A percentile compares a stretch with the other conserved stretches of the same genome.
Evolutionary conservation across 2,113 vertebrate genomes (phyloP).

Genomic region (Melanostigma gelatinosum): DNA sequence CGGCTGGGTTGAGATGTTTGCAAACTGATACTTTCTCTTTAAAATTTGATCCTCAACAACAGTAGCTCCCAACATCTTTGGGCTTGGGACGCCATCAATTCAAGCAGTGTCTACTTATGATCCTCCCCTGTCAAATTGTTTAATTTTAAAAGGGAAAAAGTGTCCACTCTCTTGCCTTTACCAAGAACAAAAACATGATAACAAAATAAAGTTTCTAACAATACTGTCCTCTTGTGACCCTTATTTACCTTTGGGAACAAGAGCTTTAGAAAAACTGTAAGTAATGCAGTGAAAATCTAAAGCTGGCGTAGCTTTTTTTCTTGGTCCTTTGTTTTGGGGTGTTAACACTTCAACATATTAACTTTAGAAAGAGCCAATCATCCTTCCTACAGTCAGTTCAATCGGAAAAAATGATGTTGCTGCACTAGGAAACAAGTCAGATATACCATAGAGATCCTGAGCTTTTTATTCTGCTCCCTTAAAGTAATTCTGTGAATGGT

Average conservation of each 20-base stretch:
- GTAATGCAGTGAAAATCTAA: not conserved
- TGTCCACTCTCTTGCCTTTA: not conserved
- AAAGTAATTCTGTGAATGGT: not conserved
- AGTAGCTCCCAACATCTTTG: not conserved
- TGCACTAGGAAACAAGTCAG: constrained; percentile 2
- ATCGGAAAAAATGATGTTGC: not conserved
- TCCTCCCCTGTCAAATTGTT: not conserved
- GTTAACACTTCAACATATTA: not conserved
- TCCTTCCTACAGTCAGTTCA: not conserved
- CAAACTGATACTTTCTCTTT: constrained; percentile 14
- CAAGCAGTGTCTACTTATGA: not conserved
- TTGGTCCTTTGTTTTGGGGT: not conserved
- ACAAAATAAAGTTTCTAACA: not conserved
- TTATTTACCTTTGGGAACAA: not conserved
- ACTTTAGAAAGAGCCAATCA: not conserved
- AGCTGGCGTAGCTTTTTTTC: not conserved
- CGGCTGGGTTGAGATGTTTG: not conserved
- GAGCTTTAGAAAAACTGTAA: too few relatives aligned
- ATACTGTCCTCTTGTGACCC: not conserved
- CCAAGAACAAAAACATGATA: not conserved
- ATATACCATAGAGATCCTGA: not conserved
- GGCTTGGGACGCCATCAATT: not conserved
- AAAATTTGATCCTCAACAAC: not conserved
- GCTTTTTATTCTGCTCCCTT: not conserved
- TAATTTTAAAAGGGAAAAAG: not conserved